Conservation (phyloP, 2,113 vertebrate species). For the Chlamydotis undulata region DNA sequence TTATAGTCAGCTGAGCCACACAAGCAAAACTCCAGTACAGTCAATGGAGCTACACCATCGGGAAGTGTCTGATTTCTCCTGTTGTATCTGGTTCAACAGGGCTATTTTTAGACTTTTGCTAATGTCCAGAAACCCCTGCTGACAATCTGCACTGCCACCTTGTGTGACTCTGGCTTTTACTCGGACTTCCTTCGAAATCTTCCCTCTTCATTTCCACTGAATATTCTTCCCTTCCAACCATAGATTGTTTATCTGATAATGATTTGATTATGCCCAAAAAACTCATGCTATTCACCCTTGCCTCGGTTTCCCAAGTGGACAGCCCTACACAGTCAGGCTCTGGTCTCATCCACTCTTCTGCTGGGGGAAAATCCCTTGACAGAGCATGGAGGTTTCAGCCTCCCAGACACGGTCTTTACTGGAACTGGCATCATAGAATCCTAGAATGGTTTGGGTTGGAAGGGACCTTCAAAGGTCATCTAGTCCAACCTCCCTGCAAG, state of each 20-base stretch:
- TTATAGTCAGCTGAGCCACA: fast-evolving
- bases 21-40: not conserved
- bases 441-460: too few relatives aligned
- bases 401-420: not conserved
- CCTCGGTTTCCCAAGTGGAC: not conserved
- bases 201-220: fast-evolving
- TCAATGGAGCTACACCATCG: not conserved
- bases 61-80: not conserved
- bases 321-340: not conserved
- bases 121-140: not conserved
- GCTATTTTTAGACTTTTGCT: slow-evolving; percentile 15
- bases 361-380: not conserved
- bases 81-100: not conserved
- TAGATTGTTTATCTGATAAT: not conserved
- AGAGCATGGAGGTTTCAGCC: too few relatives aligned
- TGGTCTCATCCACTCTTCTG: not conserved
- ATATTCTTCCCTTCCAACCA: not conserved
- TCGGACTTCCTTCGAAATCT: not conserved
- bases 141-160: slow-evolving; percentile 68
- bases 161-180: not conserved
- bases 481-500: too few relatives aligned
- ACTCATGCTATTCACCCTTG: fast-evolving
- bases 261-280: not conserved
- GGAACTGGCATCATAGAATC: not conserved
- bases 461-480: too few relatives aligned